These are phyloP conservation scores for Anoplophora glabripennis DNA, from an alignment of 1,140 invertebrate species.

Conservation along the genomic window DNA sequence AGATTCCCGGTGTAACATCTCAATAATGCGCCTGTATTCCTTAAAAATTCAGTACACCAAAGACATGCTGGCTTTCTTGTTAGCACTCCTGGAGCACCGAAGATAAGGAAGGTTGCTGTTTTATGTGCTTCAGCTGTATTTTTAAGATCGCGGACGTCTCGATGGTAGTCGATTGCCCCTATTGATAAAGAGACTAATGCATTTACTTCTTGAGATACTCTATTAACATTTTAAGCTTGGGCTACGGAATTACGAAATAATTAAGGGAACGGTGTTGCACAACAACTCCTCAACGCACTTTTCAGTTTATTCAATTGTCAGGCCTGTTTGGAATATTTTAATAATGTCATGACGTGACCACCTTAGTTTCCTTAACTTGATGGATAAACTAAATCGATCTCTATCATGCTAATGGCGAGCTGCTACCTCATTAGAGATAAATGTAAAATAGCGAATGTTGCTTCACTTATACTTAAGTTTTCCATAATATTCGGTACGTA, in stretches of 20 bases:
- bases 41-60: slow-evolving; percentile 14
- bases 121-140: slow-evolving; percentile 15
- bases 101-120: slow-evolving; percentile 16
- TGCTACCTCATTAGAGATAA: slow-evolving; percentile 43
- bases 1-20: slow-evolving; percentile 26
- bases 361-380: slow-evolving; percentile 32
- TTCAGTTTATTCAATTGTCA: neutral
- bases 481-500: too few species aligned
- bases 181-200: slow-evolving; percentile 25
- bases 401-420: slow-evolving; percentile 41
- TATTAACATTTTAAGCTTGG: neutral
- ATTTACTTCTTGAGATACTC: slow-evolving; percentile 15
- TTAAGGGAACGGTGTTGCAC: slow-evolving; percentile 3
- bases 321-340: slow-evolving; percentile 12
- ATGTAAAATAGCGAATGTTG: slow-evolving; percentile 29
- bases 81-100: slow-evolving; percentile 7
- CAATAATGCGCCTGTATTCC: slow-evolving; percentile 15
- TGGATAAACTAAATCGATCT: slow-evolving; percentile 35
- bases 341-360: slow-evolving; percentile 28
- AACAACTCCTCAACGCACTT: neutral
- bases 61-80: slow-evolving; percentile 16
- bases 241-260: slow-evolving; percentile 11
- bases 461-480: too few species aligned
- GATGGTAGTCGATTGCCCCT: slow-evolving; percentile 22
- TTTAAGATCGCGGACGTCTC: slow-evolving; percentile 8